These are phyloP conservation scores for Cataglyphis altisquamis DNA, from an alignment of 2,888 invertebrate genomes.

Conservation along the genomic window DNA sequence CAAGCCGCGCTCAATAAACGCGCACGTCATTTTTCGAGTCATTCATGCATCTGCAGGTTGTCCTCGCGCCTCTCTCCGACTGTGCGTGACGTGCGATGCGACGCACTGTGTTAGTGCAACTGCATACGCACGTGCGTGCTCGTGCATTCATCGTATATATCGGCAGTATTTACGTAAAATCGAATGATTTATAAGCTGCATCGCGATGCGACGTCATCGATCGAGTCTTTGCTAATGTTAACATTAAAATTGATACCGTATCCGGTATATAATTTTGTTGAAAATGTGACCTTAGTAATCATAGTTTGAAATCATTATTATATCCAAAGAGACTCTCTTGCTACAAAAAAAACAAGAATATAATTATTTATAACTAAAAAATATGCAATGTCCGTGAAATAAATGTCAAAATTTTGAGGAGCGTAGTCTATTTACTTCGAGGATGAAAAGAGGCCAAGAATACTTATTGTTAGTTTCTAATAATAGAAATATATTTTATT, in stretches of 20 bases:
- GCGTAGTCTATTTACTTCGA: neutral
- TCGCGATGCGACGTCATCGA: neutral
- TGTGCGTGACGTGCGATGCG: constrained; percentile 54
- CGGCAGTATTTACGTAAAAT: constrained; percentile 44
- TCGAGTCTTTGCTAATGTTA: neutral
- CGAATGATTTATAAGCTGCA: constrained; percentile 11
- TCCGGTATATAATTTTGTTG: too few species aligned
- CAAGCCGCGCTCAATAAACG: constrained; percentile 82
- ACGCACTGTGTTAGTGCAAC: constrained; percentile 15
- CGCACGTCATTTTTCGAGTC: constrained; percentile 83
- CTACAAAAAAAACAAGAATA: neutral
- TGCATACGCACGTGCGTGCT: constrained; percentile 67
- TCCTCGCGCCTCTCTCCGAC: constrained; percentile 75
- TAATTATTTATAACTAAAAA: neutral
- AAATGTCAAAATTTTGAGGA: neutral
- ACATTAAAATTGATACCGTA: neutral
- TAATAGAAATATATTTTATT: neutral
- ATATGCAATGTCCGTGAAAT: neutral
- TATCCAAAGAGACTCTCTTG: neutral
- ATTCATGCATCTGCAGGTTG: constrained; percentile 84
- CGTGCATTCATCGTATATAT: constrained; percentile 51
- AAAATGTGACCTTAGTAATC: neutral
- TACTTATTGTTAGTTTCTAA: neutral
- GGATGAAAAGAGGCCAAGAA: neutral
- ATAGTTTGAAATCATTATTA: neutral